A percentile compares a stretch with the other conserved stretches of the same genome.
Evolutionary conservation across 2,113 vertebrate genomes (phyloP).

Genomic region (Pluvialis apricaria): DNA sequence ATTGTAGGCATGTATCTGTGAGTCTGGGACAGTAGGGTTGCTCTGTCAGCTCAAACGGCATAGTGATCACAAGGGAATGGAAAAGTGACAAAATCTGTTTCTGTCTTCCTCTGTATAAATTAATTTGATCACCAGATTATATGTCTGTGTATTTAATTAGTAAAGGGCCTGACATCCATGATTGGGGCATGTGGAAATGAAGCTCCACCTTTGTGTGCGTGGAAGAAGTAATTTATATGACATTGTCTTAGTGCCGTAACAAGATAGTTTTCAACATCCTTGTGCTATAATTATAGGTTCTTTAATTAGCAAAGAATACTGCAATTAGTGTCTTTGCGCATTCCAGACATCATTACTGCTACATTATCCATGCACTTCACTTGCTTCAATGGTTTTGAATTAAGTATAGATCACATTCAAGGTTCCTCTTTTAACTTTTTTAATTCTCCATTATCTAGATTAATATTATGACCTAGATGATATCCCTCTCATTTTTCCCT

Average conservation of each 20-base stretch:
- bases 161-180: not conserved
- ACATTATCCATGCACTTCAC: constrained; percentile 38
- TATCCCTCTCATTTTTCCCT: not conserved
- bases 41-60: not conserved
- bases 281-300: constrained; percentile 16
- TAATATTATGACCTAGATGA: constrained; percentile 28
- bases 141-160: not conserved
- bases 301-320: constrained; percentile 65
- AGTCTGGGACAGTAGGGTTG: fast-evolving
- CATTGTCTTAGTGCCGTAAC: not conserved
- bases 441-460: constrained; percentile 51
- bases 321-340: constrained; percentile 39
- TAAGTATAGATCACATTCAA: constrained; percentile 58
- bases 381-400: constrained; percentile 48
- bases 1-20: not conserved
- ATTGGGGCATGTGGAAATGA: not conserved
- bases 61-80: not conserved
- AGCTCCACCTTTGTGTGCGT: not conserved
- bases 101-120: not conserved
- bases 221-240: not conserved
- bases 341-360: constrained; percentile 31
- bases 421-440: constrained; percentile 51
- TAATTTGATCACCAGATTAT: not conserved
- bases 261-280: not conserved
- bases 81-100: not conserved